Evolutionary conservation across 92 coral and sea anemone genomes (phyloP).

Genomic region (Nematostella vectensis): DNA sequence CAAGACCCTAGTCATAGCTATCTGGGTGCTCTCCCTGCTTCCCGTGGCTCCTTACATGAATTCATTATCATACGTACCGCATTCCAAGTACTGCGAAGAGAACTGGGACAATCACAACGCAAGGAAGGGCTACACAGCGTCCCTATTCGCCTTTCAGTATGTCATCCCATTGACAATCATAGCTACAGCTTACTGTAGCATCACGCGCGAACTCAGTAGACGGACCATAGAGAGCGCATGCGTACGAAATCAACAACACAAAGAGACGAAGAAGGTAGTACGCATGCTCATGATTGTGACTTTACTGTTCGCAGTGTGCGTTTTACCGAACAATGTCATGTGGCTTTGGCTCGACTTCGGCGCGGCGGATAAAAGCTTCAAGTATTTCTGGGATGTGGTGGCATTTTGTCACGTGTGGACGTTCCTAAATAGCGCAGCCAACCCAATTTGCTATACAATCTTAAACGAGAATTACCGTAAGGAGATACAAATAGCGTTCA

Average conservation of each 20-base stretch:
- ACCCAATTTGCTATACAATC: conserved; percentile 82
- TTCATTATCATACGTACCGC: conserved; percentile 17
- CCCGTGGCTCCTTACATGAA: conserved; percentile 52
- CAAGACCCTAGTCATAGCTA: conserved; percentile 19
- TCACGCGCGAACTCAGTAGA: conserved; percentile 61
- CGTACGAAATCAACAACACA: conserved; percentile 51
- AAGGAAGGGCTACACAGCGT: conserved; percentile 64
- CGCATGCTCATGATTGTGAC: conserved; percentile 92
- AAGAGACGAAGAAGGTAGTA: conserved; percentile 75
- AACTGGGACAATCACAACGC: conserved; percentile 41
- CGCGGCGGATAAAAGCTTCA: conserved; percentile 36
- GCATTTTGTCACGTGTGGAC: conserved; percentile 64
- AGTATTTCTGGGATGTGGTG: conserved; percentile 61
- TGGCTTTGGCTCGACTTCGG: conserved; percentile 98
- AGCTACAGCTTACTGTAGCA: conserved; percentile 61
- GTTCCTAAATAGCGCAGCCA: conserved; percentile 86
- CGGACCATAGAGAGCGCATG: conserved; percentile 41
- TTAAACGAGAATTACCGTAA: conserved; percentile 82
- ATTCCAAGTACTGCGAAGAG: conserved; percentile 54
- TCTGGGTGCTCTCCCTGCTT: conserved; percentile 63
- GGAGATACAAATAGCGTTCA: conserved; percentile 36
- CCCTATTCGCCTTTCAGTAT: conserved; percentile 66
- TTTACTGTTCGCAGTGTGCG: conserved; percentile 72
- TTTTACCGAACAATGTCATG: conserved; percentile 82
- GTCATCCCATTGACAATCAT: conserved; percentile 60